Percentiles rank a stretch among this genome's conserved stretches.
These are phyloP conservation scores for Stenolophus ochropezus DNA, from an alignment of 2,888 invertebrate species.

Conservation along the genomic window DNA sequence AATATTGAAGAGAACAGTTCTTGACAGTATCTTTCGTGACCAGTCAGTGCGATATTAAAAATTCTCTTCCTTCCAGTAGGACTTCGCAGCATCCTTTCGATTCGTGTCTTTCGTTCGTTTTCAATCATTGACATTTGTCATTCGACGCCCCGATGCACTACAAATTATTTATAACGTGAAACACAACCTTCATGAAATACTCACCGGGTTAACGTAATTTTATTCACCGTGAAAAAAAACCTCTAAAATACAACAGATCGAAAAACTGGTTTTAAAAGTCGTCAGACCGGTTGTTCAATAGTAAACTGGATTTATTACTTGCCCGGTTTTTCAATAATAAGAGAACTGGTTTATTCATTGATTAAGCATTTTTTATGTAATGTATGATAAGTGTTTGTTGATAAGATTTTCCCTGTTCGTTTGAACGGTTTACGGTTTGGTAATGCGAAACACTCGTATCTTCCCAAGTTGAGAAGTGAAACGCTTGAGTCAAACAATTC, in stretches of 20 bases:
- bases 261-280: too few relatives aligned
- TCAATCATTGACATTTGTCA: neutral
- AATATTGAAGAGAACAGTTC: neutral
- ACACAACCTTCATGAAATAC: neutral
- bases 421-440: neutral
- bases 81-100: slow-evolving; percentile 9
- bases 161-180: neutral
- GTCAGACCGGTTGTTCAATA: too few relatives aligned
- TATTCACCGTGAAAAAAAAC: too few relatives aligned
- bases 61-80: slow-evolving; percentile 12
- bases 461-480: neutral
- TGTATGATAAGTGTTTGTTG: neutral
- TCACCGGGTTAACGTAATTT: too few relatives aligned
- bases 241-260: too few relatives aligned
- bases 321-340: too few relatives aligned
- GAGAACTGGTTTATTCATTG: too few relatives aligned
- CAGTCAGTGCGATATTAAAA: slow-evolving; percentile 38
- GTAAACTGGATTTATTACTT: too few relatives aligned
- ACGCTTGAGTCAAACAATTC: neutral
- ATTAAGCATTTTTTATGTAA: too few relatives aligned
- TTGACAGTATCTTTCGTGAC: slow-evolving; percentile 36
- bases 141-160: neutral
- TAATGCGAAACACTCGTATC: neutral
- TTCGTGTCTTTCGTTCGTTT: neutral
- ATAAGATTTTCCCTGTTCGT: neutral